Evolutionary conservation across 2,113 vertebrate species (phyloP), one percentile per base, ranked within the genome.

Genomic region (Actinemys pallida): DNA sequence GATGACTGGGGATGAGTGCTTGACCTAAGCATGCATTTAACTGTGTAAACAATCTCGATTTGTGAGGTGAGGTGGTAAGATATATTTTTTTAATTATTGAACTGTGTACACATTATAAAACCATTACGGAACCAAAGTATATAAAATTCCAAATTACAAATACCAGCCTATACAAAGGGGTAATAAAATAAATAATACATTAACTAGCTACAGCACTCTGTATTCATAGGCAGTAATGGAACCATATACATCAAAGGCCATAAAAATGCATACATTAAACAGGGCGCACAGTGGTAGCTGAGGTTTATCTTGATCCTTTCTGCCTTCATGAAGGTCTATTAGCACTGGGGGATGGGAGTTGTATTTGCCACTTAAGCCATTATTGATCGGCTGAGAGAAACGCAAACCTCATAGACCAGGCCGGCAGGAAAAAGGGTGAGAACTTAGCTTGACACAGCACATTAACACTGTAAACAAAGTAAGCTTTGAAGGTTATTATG

Each of bases 131-230:
- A 94, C 90, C 89, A 90, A 97, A 95, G 96, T 94, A 95, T 90
- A 95, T 93, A 97, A 98, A 96, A 97, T 80, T 94, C 95, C 86
- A 91, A 97, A 96, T 97, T 95, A 97, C 90, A 96, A 98, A 97
- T 86, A 96, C 88, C 91, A 92, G 93, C 97, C 95, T 97, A 97
- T 97, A 97, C 95, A 94, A 96, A 95, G 80, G 95, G 83, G 96
- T 94, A 98, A 98, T 98, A 97, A 98, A 97, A 97, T 98, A 98
- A 98, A 98, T 98, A 98, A 98, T 96, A 94, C 96, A 97, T 97
- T 97, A 98, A 98, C 54, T 92, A 98, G 97, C 93, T 78, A 16
- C 81, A 80, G 83, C 24, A 52, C 89, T 95, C 86, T 24, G 27
- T 84, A 95, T 95, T 96, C 93, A 86, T 79, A 94, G 93, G 88